These are phyloP conservation scores for Zapus hudsonius DNA, from an alignment of 2,113 vertebrate species.

Conservation along the genomic window DNA sequence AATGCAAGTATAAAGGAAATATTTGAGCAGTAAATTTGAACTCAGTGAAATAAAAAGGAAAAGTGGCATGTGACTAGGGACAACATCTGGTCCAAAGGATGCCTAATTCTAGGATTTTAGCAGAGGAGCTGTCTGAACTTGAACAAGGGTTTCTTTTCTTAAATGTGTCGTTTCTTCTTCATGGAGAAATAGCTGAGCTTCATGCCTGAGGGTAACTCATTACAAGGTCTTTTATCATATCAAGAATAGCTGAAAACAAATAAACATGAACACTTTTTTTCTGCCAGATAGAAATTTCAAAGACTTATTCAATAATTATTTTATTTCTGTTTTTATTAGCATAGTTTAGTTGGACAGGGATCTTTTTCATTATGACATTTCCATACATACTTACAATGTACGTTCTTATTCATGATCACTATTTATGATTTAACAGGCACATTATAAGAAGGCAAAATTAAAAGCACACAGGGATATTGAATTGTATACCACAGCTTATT, in stretches of 20 bases:
- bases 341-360: not conserved
- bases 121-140: conserved; percentile 33
- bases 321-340: not conserved
- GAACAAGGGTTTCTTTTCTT: conserved; percentile 35
- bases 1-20: conserved; percentile 79
- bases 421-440: not conserved
- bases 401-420: too few relatives aligned
- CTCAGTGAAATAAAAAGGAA: conserved; percentile 65
- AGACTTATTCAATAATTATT: not conserved
- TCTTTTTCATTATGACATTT: too few relatives aligned
- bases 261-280: not conserved
- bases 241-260: conserved; percentile 24
- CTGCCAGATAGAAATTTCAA: not conserved
- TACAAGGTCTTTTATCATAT: not conserved
- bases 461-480: not conserved
- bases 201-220: not conserved
- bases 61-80: conserved; percentile 22
- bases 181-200: conserved; percentile 10
- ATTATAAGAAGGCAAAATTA: not conserved
- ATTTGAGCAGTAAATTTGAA: conserved; percentile 79
- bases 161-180: conserved; percentile 52
- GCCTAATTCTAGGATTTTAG: conserved; percentile 38
- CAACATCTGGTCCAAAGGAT: conserved; percentile 68
- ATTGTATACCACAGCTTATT: not conserved
- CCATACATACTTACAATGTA: not conserved